Evolutionary conservation across 64 coral and sea anemone species (phyloP), one percentile per base, ranked within the genome.

Genomic region (Dendrophyllia cribrosa): DNA sequence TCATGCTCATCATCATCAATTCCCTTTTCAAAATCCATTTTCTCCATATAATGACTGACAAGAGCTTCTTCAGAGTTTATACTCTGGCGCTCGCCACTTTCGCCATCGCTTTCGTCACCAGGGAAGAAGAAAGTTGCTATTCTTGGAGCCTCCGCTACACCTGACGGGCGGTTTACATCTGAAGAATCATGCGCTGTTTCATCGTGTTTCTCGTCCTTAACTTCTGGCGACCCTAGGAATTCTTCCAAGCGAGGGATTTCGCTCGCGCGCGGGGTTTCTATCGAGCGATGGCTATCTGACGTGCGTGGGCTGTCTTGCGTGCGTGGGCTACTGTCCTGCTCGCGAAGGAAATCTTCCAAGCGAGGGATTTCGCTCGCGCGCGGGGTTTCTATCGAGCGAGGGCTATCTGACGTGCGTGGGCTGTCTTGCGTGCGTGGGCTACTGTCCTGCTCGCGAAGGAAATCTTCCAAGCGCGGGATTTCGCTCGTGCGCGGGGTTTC

Each of bases 11-110:
- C 46, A 20, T 75, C 45, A 1, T 51, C 72, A 19, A 3, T 49
- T 43, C 72, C 72, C 47, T 51, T 75, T 68, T 84, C 45, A 67
- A 84, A 84, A 46, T 84, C 80, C 80, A 84, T 84, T 15, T 48
- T 68, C 17, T 84, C 80, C 80, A 84, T 68, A 13, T 84, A 84
- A 67, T 84, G 80, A 4, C 80, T 84, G 0, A 84, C 80, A 19
- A 84, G 62, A 20, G 80, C 61, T 13, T 51, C 44, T 65, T 84
- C 80, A 13, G 80, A 84, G 61, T 21, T 15, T 16, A 67, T 9
- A 43, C 80, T 84, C 13, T 84, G 60, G 10, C 80, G 80, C 20
- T 84, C 80, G 0, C 19, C 46, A 44, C 80, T 60, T 20, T 84
- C 80, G 0, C 19, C 46, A 44, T 84, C 80, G 26, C 55, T 62